Evolutionary conservation across 2,888 invertebrate genomes (phyloP), one percentile per base, ranked within the genome.

Genomic region (Pollenia amentaria): DNA sequence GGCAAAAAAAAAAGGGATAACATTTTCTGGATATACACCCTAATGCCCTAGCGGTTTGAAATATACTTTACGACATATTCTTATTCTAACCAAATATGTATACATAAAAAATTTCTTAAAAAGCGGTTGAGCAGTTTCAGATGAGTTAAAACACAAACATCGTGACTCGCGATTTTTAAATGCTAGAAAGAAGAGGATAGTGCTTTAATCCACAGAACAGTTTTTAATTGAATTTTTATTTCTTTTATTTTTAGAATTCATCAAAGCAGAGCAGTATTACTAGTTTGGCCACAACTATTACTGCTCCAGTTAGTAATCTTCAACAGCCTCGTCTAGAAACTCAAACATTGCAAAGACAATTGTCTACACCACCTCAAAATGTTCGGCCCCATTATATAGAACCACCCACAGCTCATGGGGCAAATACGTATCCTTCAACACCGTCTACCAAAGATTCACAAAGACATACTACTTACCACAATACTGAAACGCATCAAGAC

Each of bases 401-500:
- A 14, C 42, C 79, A 81, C 57, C 48, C 84, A 75, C 11, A 9
- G 16, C 55, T 16, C 55, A 72, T 2, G 9, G n/a, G 14, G 14
- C 53, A 21, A 83, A 48, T 21, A 29, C 51, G 3, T 40, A 72
- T 72, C 40, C 62, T 0, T 46, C 55, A 29, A 48, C 65, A 12
- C 62, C 76, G 3, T 69, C 64, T 10, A 29, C 65, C n/a, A 29
- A 48, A 57, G 42, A 57, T 60, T 14, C 18, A 7, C 62, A 40
- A 48, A 9, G 62, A 18, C 51, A 38, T 29, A 55, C 3, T 55
- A 90, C 91, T 1, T 92, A 92, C 72, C 91, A 91, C 69, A 91
- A 89, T 62, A 91, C 92, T 6, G 90, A 91, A 46, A 90, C 91
- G 0, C 92, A 92, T 89, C 92, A 91, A 6, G 92, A 92, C 87